Base-by-base conservation (phyloP, 2,888 invertebrate species). In the Lochmaea crataegi region DNA sequence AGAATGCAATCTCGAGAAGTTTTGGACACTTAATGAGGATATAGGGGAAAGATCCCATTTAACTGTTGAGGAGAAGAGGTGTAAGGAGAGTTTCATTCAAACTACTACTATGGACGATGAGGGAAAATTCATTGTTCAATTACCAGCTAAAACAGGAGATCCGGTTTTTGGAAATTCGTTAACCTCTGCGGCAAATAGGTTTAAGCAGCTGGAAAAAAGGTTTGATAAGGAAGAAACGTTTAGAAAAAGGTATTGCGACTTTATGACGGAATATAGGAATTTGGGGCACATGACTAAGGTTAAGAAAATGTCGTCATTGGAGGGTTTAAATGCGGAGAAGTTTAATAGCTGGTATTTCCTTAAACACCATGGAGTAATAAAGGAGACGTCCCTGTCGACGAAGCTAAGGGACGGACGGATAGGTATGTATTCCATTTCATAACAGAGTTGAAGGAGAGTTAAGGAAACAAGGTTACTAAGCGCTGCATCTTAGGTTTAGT, bases 281-380 rank as follows among this genome's bases (percentile, higher is more conserved):
- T 57, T 72, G 53, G 72, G 72, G 32, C 72, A 75, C 18, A 75
- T 75, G 72, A 72, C 66, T 53, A 11, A 65, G 26, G 32, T 26
- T 26, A 53, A 3, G 26, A 53, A 65, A 53, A 1, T 14, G 53
- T 53, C 26, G 65, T 12, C 53, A n/a, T 53, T n/a, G 53, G 53
- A 26, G 26, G 3, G 26, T 26, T 26, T 26, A 26, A 26, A 26
- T 26, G 26, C 26, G 26, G 26, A 26, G 26, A 26, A 26, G 3
- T 26, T 26, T 26, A 26, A 53, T 53, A n/a, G 12, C 9, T n/a
- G 14, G 53, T n/a, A 53, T 53, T 53, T n/a, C n/a, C 53, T 53
- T 11, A n/a, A n/a, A 16, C 75, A 78, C 58, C 78, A 78, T 61
- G 68, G 68, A 11, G 76, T 78, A 18, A 14, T 76, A 6, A 72